Evolutionary conservation across 2,888 invertebrate genomes (phyloP), one percentile per base, ranked within the genome.

Genomic region (Eupithecia centaureata): DNA sequence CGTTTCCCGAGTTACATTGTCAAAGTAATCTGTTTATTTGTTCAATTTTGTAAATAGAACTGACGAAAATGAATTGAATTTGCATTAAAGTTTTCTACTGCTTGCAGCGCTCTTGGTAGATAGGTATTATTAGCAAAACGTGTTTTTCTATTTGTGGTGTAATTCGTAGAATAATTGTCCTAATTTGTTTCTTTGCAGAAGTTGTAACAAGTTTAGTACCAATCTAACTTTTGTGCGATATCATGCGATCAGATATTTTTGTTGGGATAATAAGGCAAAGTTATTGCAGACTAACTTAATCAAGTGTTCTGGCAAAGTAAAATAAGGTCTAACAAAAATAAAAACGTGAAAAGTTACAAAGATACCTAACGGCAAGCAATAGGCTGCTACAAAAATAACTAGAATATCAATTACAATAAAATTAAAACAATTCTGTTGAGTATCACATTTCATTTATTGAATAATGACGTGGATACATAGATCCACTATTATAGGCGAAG

Each of bases 181-280:
- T 56, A 64, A 67, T 63, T 70, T 70, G 22, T 27, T 66, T 68
- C 66, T 62, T 71, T 64, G 64, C 61, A 59, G 66, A 68, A 71
- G 62, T 70, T 73, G 51, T 67, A 68, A 67, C 42, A 65, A 68
- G 61, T 74, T 73, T 51, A 33, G 38, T 61, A 69, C 73, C 71
- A 73, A 77, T 76, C 68, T 76, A 76, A 77, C 69, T 77, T 75
- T 71, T 63, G 57, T 63, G 67, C 8, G 61, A 57, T 63, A 70
- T 72, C 72, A 70, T 73, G 73, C 67, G 63, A 63, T 60, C 54
- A n/a, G 47, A 65, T 68, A 63, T 65, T 72, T 56, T 71, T 61
- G 18, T 60, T 47, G 3, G 15, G 15, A 47, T 57, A 56, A 51
- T 51, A 35, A 47, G 54, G 30, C 54, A 30, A 47, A 47, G n/a